Evolutionary conservation across 2,888 invertebrate species (phyloP).

Genomic region (Heliconius ethilla): DNA sequence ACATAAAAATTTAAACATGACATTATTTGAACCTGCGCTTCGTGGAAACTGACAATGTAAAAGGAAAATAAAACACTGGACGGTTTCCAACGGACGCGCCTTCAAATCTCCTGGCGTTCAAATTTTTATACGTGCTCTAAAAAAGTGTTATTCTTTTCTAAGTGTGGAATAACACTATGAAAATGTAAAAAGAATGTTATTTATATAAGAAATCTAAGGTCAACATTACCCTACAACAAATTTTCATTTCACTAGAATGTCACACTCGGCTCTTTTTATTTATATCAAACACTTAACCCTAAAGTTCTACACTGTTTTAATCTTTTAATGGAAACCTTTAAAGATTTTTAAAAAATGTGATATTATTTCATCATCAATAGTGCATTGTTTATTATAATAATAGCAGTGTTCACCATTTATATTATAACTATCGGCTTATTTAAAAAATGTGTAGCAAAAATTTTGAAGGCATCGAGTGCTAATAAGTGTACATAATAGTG

Average conservation of each 20-base stretch:
- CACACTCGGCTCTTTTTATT: background rate
- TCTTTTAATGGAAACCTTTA: background rate
- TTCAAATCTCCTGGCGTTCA: background rate
- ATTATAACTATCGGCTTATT: background rate
- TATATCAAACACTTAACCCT: background rate
- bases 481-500: constrained; percentile 52
- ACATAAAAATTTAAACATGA: background rate
- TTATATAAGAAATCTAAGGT: too few species aligned
- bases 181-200: background rate
- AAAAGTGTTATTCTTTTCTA: too few species aligned
- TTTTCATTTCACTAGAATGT: background rate
- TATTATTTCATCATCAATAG: background rate
- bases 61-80: background rate
- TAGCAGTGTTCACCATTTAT: background rate
- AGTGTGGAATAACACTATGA: too few species aligned
- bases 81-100: background rate
- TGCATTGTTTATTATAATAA: background rate
- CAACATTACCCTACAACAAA: background rate
- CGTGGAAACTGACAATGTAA: background rate
- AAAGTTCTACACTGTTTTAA: background rate
- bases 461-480: constrained; percentile 48
- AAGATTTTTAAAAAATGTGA: background rate
- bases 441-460: constrained; percentile 19
- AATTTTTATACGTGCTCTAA: too few species aligned
- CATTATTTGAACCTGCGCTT: background rate